These are phyloP conservation scores for Athene noctua DNA, from an alignment of 2,113 vertebrate species.

Conservation along the genomic window DNA sequence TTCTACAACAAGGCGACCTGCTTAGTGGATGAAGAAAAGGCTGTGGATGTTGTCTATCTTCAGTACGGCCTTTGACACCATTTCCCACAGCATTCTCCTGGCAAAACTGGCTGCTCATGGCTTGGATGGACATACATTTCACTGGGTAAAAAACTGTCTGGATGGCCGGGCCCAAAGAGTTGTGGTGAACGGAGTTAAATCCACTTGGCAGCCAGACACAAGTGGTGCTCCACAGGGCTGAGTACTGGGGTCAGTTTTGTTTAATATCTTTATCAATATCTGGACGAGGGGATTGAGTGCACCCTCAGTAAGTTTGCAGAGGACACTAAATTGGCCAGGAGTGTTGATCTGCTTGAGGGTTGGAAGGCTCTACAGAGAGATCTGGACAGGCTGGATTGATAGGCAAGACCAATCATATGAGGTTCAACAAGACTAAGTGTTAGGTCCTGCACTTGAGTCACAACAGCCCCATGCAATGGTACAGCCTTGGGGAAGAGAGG, in stretches of 20 bases:
- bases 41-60: background rate
- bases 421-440: background rate
- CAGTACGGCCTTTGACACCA: background rate
- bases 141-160: rapidly evolving
- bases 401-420: background rate
- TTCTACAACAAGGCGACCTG: background rate
- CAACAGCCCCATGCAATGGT: too few species aligned
- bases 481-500: too few species aligned
- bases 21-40: background rate
- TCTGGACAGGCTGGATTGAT: background rate
- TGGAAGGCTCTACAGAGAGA: background rate
- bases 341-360: background rate
- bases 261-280: background rate
- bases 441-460: rapidly evolving
- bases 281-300: background rate
- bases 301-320: too few species aligned
- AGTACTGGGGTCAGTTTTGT: background rate
- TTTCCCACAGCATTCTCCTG: background rate
- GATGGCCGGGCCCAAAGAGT: background rate
- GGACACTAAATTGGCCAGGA: background rate
- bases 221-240: background rate
- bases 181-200: background rate
- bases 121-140: rapidly evolving
- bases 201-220: background rate
- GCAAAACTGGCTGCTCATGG: background rate